Evolutionary conservation across 2,888 invertebrate species (phyloP), one percentile per base, ranked within the genome.

Genomic region (Dryococelus australis): DNA sequence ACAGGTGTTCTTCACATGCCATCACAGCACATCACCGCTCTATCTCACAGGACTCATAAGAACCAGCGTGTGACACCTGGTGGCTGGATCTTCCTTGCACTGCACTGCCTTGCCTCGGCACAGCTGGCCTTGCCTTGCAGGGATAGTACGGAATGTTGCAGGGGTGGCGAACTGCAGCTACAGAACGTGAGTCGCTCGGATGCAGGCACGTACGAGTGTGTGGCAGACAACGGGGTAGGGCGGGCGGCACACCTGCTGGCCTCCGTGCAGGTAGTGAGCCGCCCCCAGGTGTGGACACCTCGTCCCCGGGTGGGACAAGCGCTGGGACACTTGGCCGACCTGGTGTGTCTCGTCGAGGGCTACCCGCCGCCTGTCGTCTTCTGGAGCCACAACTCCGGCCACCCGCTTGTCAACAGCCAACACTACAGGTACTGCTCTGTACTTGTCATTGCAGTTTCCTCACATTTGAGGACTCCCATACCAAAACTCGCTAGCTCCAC

Each of bases 351-450:
- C 27, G 83, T 24, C 20, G 83, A 83, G 24, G 83, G 20, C 28
- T 83, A 16, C 43, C 83, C 83, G 8, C 83, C 83, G 28, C 35
- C 83, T 13, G 28, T 35, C 20, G 83, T 83, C 35, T 27, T n/a
- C 83, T 83, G 83, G 83, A 83, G 83, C 65, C 65, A n/a, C 35
- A 35, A n/a, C 83, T 27, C 13, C 16, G 83, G 83, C 20, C 83
- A 27, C 20, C 83, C 83, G 9, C 83, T 83, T 1, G 24, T 28
- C 20, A n/a, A 83, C 83, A 83, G 24, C 35, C 16, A 8, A 13
- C 83, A 35, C 83, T 83, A 43, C 83, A 83, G 83, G 83, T 83
- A n/a, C 35, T 10, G 6, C 10, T 4, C 28, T 0, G 27, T 5
- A 10, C 20, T 24, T 20, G 16, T 10, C 28, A 4, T 26, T 24